Evolutionary conservation across 1,140 invertebrate species (phyloP).

Genomic region (Drosophila bocki): DNA sequence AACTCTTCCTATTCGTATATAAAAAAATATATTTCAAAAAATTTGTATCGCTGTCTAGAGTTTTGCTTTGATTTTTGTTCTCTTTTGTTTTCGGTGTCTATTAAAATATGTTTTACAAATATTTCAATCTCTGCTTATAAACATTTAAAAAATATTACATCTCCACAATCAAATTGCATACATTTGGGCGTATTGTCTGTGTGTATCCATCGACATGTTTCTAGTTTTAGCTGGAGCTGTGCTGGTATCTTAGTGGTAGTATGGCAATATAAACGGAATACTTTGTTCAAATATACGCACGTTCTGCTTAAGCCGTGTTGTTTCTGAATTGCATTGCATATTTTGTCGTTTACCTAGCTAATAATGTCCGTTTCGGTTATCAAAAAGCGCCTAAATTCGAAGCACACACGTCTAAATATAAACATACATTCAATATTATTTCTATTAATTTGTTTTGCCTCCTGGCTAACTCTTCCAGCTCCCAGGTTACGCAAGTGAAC

Average conservation of each 20-base stretch:
- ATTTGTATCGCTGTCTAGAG: constrained; percentile 53
- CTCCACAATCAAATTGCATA: constrained; percentile 78
- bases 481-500: constrained; percentile 42
- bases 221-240: constrained; percentile 47
- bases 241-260: constrained; percentile 25
- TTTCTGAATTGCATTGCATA: constrained; percentile 59
- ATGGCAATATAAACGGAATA: constrained; percentile 55
- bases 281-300: constrained; percentile 19
- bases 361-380: constrained; percentile 68
- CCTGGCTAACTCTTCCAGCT: constrained; percentile 9
- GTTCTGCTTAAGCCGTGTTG: constrained; percentile 35
- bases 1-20: constrained; percentile 38
- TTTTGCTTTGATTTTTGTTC: constrained; percentile 24
- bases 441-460: constrained; percentile 21
- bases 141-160: constrained; percentile 79
- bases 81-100: constrained; percentile 61
- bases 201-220: constrained; percentile 57
- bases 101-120: constrained; percentile 79
- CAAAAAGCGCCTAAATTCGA: constrained; percentile 69
- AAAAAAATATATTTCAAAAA: constrained; percentile 79
- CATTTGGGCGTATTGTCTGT: constrained; percentile 78
- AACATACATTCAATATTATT: constrained; percentile 24
- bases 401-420: constrained; percentile 34
- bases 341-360: constrained; percentile 70
- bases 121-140: constrained; percentile 70